Evolutionary conservation across 2,113 vertebrate species (phyloP).

Genomic region (Phalacrocorax brasilianus): DNA sequence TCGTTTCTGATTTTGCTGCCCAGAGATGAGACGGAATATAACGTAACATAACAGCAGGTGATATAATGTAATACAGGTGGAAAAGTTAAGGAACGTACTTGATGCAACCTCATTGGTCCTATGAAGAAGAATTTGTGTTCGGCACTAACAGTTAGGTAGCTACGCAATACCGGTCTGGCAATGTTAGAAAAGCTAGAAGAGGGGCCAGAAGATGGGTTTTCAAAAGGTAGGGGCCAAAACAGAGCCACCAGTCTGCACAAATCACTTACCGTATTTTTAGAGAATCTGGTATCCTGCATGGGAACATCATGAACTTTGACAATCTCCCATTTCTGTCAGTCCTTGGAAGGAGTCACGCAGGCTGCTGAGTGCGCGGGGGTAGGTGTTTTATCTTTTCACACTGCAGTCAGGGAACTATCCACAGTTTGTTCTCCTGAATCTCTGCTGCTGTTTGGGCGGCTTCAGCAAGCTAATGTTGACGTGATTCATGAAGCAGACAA

Average conservation of each 20-base stretch:
- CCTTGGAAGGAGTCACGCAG: neutral
- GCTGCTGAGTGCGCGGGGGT: neutral
- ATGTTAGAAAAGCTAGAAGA: neutral
- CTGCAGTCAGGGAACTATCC: neutral
- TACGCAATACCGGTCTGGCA: neutral
- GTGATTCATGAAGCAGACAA: neutral
- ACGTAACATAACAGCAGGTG: neutral
- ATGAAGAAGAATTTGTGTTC: neutral
- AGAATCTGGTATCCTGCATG: neutral
- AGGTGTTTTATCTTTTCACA: neutral
- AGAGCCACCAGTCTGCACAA: neutral
- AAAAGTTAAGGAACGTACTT: neutral
- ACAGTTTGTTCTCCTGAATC: neutral
- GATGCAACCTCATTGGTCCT: neutral
- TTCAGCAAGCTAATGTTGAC: fast-evolving
- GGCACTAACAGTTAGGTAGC: neutral
- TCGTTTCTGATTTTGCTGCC: neutral
- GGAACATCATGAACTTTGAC: neutral
- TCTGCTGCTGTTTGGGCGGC: neutral
- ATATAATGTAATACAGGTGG: neutral
- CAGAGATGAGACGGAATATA: neutral
- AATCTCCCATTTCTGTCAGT: neutral
- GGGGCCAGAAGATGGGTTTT: neutral
- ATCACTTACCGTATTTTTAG: neutral
- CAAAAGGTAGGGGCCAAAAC: neutral